These are phyloP conservation scores for Scaptomyza reducta DNA, from an alignment of 2,888 invertebrate genomes.

Conservation along the genomic window DNA sequence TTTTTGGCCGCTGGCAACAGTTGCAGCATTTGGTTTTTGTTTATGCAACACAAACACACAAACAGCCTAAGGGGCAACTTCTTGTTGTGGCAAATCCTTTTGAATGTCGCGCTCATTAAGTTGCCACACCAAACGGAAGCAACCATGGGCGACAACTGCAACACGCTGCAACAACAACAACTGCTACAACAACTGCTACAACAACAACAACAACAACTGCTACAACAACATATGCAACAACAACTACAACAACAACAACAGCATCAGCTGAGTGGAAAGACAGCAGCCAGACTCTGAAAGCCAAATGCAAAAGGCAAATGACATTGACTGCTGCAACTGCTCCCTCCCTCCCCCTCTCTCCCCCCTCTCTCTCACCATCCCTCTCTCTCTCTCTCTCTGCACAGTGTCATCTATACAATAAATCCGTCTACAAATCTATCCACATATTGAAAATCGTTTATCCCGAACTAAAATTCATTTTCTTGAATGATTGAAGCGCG, in stretches of 20 bases:
- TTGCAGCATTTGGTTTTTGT: constrained; percentile 63
- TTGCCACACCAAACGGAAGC: constrained; percentile 76
- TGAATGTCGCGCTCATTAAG: constrained; percentile 69
- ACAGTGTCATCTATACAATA: constrained; percentile 48
- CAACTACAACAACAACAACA: constrained; percentile 18
- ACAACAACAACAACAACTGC: constrained; percentile 31
- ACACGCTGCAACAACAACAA: constrained; percentile 15
- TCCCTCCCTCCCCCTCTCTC: too few relatives aligned
- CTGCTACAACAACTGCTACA: constrained; percentile 37
- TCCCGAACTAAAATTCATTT: too few relatives aligned
- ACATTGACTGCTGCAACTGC: constrained; percentile 52
- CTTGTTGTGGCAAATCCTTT: constrained; percentile 64
- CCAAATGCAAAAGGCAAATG: constrained; percentile 64
- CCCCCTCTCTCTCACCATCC: not conserved
- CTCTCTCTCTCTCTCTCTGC: constrained; percentile 21
- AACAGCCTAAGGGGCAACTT: constrained; percentile 35
- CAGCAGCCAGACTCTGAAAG: constrained; percentile 14
- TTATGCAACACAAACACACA: constrained; percentile 36
- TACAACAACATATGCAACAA: constrained; percentile 64
- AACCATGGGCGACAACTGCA: constrained; percentile 65
- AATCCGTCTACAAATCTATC: not conserved
- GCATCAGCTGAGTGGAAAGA: constrained; percentile 43
- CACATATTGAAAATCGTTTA: too few relatives aligned
- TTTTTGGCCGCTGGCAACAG: constrained; percentile 9
- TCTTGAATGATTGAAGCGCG: too few relatives aligned